Evolutionary conservation across 2,113 vertebrate species (phyloP), one percentile per base, ranked within the genome.

Genomic region (Myrmecophaga tridactyla): DNA sequence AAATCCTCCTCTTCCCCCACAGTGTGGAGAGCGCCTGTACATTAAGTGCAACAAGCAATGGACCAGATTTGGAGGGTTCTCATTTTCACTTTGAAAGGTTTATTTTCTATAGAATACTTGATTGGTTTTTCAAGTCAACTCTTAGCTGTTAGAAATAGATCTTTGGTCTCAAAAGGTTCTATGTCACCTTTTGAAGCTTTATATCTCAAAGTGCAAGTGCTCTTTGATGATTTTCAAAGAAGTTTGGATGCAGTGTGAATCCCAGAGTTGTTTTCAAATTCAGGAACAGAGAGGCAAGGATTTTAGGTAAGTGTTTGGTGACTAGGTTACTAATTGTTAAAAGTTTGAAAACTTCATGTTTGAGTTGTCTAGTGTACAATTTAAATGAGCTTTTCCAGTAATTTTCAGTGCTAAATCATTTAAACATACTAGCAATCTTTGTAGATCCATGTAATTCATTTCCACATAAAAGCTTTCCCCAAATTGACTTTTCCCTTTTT

Each of bases 101-200:
- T 58, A 31, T 7, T 11, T 76, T 82, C 13, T 58, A 31, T 5
- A 36, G 39, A 48, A 23, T 12, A 48, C 11, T 60, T 86, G 34
- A 95, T 76, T 43, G 27, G 65, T 65, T 77, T 77, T 7, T 87
- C 73, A 43, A 62, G 36, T 90, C 31, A 95, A 92, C 29, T 41
- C 69, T 92, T 63, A 72, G 81, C 83, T 76, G 56, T 58, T 53
- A 94, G 76, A 90, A 90, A 69, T 90, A 87, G 10, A 83, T 81
- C 51, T 89, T 89, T 34, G 88, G 41, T 81, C 65, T 89, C 69
- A 27, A 72, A 60, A 73, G 62, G 78, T 72, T 90, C 27, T 43
- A 25, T 51, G 53, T 10, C 10, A 90, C 34, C n/a, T 39, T 41
- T 53, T 77, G 65, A 83, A 89, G 17, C 31, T 92, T 95, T 86